phyloP scores from a whole-genome alignment of 1,140 invertebrate genomes.

The Ips nitidus region DNA sequence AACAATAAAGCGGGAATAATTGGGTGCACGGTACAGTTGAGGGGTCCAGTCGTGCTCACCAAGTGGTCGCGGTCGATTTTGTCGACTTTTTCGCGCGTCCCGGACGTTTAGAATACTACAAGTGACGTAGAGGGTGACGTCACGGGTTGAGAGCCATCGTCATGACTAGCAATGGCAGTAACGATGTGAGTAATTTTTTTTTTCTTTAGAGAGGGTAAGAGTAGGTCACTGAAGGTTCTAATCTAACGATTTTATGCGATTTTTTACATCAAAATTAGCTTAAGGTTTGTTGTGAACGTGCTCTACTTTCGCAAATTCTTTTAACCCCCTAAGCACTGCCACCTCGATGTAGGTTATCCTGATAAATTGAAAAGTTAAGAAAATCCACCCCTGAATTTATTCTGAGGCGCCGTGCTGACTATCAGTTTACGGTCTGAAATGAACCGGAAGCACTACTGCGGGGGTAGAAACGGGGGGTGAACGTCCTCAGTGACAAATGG shows the following conservation, averaged over 20 bases:
- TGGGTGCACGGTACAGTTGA: neutral
- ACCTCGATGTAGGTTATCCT: neutral
- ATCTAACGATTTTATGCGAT: neutral
- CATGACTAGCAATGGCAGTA: constrained; percentile 12
- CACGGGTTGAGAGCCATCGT: neutral
- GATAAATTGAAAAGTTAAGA: neutral
- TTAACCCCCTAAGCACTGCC: neutral
- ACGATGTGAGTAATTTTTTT: constrained; percentile 11
- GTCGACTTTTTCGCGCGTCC: constrained; percentile 9
- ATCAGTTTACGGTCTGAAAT: constrained; percentile 1
- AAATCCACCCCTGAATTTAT: neutral
- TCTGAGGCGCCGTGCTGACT: constrained; percentile 7
- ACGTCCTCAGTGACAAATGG: constrained; percentile 11
- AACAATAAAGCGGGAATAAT: constrained; percentile 28
- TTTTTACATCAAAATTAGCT: neutral
- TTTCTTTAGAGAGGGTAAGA: no score
- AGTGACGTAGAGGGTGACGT: no score
- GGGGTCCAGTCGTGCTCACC: constrained; percentile 13
- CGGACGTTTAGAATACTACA: neutral
- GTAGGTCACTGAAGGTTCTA: no score
- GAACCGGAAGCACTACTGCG: constrained; percentile 6
- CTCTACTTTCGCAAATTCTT: neutral
- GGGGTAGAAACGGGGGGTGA: constrained; percentile 8
- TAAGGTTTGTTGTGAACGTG: neutral
- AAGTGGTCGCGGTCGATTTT: constrained; percentile 2